These are phyloP conservation scores for Galbula dea DNA, from an alignment of 2,113 vertebrate genomes.

Conservation along the genomic window DNA sequence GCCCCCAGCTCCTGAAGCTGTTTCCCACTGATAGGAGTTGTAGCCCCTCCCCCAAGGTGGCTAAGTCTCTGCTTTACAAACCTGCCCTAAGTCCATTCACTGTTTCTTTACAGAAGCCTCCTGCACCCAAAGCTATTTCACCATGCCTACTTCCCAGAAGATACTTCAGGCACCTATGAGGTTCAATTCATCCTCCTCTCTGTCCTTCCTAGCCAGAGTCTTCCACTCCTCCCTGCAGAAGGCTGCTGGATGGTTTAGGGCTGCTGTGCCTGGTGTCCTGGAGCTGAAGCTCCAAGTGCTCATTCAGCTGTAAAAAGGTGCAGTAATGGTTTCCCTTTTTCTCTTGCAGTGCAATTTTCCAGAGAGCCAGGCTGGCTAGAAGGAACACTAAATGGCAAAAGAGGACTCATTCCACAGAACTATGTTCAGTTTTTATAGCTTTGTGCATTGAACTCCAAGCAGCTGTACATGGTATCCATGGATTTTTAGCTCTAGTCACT, in stretches of 20 bases:
- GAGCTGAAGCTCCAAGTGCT: not conserved
- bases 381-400: slow-evolving; percentile 92
- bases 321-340: slow-evolving; percentile 25
- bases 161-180: not conserved
- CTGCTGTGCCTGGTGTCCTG: not conserved
- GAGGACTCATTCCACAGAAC: slow-evolving; percentile 96
- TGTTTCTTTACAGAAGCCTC: not conserved
- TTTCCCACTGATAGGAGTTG: not conserved
- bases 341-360: slow-evolving; percentile 79
- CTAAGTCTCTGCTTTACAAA: not conserved
- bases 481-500: slow-evolving; percentile 66
- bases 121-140: not conserved
- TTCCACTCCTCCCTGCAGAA: not conserved
- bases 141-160: not conserved
- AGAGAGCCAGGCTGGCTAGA: slow-evolving; percentile 97
- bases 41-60: not conserved
- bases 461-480: slow-evolving; percentile 87
- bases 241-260: not conserved
- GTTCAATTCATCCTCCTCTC: not conserved
- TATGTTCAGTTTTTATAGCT: slow-evolving; percentile 92
- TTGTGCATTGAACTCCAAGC: slow-evolving; percentile 13
- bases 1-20: not conserved
- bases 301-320: not conserved
- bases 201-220: not conserved
- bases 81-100: not conserved